phyloP scores from a whole-genome alignment of 2,113 vertebrate genomes.

The Pseudorectes ferrugineus region DNA sequence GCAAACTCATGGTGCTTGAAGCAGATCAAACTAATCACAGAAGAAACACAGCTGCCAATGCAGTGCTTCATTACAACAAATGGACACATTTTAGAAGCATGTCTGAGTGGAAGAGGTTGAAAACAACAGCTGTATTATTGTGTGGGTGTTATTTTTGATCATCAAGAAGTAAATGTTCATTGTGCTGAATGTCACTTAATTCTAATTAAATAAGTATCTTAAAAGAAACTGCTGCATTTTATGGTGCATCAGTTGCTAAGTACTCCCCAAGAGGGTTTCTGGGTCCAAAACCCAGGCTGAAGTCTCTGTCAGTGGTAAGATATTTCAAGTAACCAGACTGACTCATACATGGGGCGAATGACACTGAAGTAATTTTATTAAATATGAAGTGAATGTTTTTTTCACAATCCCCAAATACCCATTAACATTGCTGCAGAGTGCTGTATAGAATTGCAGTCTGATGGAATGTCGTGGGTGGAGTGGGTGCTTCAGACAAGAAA shows the following conservation, averaged over 20 bases:
- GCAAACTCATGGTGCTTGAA: neutral
- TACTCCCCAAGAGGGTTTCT: neutral
- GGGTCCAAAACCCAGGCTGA: neutral
- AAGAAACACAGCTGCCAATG: neutral
- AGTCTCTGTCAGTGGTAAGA: neutral
- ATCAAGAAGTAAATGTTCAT: neutral
- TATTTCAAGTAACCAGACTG: neutral
- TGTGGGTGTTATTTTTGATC: neutral
- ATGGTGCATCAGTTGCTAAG: neutral
- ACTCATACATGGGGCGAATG: neutral
- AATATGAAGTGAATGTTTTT: neutral
- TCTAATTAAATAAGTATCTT: neutral
- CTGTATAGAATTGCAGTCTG: neutral
- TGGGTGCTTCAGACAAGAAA: neutral
- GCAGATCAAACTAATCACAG: neutral
- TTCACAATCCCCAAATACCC: neutral
- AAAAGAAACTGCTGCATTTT: neutral
- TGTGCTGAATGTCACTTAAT: neutral
- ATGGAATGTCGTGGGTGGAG: rapidly evolving
- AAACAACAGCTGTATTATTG: neutral
- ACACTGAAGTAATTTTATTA: neutral
- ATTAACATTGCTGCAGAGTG: neutral
- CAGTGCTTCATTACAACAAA: neutral
- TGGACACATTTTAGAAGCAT: neutral
- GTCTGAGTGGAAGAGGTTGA: neutral